These are phyloP conservation scores for Erebia epiphron DNA, from an alignment of 2,888 invertebrate species.

Conservation along the genomic window DNA sequence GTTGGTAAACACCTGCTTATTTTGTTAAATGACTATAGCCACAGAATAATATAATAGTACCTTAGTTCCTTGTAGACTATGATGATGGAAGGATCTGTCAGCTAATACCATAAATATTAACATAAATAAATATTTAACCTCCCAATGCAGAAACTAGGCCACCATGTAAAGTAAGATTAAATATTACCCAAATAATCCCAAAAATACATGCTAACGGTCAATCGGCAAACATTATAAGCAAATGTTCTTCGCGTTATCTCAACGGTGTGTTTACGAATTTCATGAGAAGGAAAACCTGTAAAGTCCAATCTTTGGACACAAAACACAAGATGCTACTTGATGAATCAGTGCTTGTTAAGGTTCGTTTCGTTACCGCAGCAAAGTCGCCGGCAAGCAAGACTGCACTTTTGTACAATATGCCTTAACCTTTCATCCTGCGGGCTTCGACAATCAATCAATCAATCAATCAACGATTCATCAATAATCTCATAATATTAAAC, in stretches of 20 bases:
- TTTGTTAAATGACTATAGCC: not conserved
- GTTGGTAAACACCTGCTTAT: not conserved
- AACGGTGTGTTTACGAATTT: constrained; percentile 23
- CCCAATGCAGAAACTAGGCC: constrained; percentile 16
- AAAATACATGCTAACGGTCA: constrained; percentile 21
- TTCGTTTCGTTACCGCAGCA: not conserved
- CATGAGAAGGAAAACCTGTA: constrained; percentile 19
- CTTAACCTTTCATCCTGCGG: not conserved
- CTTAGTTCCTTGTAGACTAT: not conserved
- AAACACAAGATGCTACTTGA: constrained; percentile 40
- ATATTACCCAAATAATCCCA: constrained; percentile 10
- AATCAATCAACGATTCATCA: not conserved
- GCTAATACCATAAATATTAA: too few relatives aligned
- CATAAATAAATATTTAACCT: not conserved
- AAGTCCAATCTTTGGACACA: constrained; percentile 22
- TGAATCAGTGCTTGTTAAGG: constrained; percentile 50
- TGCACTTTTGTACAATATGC: too few relatives aligned
- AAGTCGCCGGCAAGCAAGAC: not conserved
- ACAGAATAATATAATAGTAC: too few relatives aligned
- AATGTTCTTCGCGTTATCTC: constrained; percentile 16
- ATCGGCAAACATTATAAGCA: constrained; percentile 12
- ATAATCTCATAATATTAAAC: not conserved
- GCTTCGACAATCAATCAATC: too few relatives aligned
- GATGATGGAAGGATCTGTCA: too few relatives aligned
- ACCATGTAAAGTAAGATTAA: not conserved